phyloP scores from a whole-genome alignment of 1,140 invertebrate genomes.

The Kradibia gibbosae region DNA sequence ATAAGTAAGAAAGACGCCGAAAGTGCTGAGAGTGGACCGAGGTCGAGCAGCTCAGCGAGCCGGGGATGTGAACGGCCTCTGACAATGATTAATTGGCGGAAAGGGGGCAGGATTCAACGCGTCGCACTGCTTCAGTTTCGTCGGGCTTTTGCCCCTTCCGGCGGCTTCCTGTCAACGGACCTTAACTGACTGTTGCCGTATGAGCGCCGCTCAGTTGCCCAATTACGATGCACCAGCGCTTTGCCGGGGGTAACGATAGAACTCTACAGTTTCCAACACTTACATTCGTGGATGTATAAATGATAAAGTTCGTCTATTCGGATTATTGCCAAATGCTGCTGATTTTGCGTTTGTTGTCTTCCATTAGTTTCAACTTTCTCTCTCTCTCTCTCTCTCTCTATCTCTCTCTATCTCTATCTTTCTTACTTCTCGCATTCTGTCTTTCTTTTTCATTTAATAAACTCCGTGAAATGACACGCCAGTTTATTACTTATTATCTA shows the following conservation, averaged over 20 bases:
- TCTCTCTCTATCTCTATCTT: too few species aligned
- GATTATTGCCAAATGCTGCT: background rate
- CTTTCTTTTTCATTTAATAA: background rate
- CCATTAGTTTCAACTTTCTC: too few species aligned
- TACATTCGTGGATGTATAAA: constrained; percentile 14
- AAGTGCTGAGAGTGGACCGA: constrained; percentile 5
- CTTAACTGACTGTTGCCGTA: background rate
- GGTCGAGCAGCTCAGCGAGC: constrained; percentile 5
- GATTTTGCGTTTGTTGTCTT: background rate
- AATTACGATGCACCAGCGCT: too few species aligned
- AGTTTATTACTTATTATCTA: too few species aligned
- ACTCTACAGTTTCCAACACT: background rate
- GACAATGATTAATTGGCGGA: constrained; percentile 49
- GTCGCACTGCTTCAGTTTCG: background rate
- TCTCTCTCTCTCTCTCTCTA: too few species aligned
- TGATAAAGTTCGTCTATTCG: constrained; percentile 2
- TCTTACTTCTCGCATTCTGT: too few species aligned
- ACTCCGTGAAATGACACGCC: background rate
- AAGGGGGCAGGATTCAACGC: background rate
- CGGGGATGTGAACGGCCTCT: constrained; percentile 35
- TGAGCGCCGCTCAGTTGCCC: background rate
- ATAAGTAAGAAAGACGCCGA: constrained; percentile 35
- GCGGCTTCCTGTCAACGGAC: background rate
- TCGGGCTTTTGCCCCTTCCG: background rate
- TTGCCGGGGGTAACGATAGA: too few species aligned